Base-by-base conservation (phyloP, 2,113 vertebrate species). In the Microtus montanus region DNA sequence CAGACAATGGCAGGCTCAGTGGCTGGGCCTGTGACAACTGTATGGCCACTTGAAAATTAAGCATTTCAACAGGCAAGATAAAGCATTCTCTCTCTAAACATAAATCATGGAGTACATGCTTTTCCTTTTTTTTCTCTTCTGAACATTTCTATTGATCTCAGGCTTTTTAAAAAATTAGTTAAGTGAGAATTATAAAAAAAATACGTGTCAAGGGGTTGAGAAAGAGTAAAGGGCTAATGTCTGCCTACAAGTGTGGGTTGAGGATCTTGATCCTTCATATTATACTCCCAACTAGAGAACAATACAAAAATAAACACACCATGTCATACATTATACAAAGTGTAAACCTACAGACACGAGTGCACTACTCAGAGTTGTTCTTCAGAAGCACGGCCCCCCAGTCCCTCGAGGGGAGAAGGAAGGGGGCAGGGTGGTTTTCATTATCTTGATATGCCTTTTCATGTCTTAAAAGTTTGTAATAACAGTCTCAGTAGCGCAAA, bases 401-500 rank as follows among this genome's bases (percentile, higher is more conserved):
- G 95, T 64, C 85, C 94, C 90, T 84, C 10, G 93, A 92, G 89
- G 95, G 78, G 78, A 94, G 92, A 78, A 93, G 86, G 91, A 87
- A 74, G 49, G 96, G 94, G 97, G 93, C 44, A 66, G 97, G 96
- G 92, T 91, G 70, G 66, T 90, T 73, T 92, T 89, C 75, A 33
- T 92, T 96, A 96, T 61, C 92, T 89, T 87, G 24, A 89, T 91
- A 95, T n/a, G 30, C 82, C 90, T 91, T 97, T 94, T 87, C 91
- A 95, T 7, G 74, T 96, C 87, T 83, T 95, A 84, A 93, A 94
- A 95, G 98, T 97, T 95, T 96, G 97, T 97, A 96, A 93, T 86
- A 97, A 98, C 97, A 97, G 97, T 98, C 97, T 98, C 96, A 97
- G 97, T 97, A 97, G 97, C 97, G 97, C 98, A 96, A 96, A 96